Conservation (phyloP, 2,113 vertebrate species). For the Hepsetus odoe region DNA sequence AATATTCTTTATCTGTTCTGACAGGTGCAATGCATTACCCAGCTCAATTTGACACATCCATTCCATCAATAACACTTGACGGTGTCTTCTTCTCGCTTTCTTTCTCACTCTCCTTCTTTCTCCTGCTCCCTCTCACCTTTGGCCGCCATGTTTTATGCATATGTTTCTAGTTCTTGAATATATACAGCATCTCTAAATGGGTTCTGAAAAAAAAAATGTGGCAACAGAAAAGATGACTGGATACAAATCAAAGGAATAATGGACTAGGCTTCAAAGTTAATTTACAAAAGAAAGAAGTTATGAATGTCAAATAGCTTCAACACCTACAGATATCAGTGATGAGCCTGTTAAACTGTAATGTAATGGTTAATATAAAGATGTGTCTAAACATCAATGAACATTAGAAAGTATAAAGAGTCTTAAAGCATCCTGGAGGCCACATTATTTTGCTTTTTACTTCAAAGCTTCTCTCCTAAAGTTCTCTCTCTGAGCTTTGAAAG, state of each 20-base stretch:
- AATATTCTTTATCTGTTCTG: constrained; percentile 19
- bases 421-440: background rate
- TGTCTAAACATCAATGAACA: background rate
- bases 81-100: background rate
- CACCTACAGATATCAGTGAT: background rate
- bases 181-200: background rate
- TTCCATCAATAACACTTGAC: background rate
- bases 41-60: constrained; percentile 1
- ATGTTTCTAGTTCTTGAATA: background rate
- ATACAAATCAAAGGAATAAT: background rate
- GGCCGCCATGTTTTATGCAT: background rate
- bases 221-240: background rate
- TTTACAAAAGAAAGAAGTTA: no score
- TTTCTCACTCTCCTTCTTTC: background rate
- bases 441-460: constrained; percentile 1
- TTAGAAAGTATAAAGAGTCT: background rate
- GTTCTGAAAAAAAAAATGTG: background rate
- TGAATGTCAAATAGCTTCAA: no score
- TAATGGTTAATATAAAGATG: background rate
- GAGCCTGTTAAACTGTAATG: background rate
- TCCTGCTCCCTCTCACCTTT: constrained; percentile 16
- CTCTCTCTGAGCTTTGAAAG: background rate
- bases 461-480: background rate
- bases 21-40: constrained; percentile 18
- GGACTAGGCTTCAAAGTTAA: background rate